Evolutionary conservation across 2,888 invertebrate genomes (phyloP), one percentile per base, ranked within the genome.

Genomic region (Vandiemenella viatica): DNA sequence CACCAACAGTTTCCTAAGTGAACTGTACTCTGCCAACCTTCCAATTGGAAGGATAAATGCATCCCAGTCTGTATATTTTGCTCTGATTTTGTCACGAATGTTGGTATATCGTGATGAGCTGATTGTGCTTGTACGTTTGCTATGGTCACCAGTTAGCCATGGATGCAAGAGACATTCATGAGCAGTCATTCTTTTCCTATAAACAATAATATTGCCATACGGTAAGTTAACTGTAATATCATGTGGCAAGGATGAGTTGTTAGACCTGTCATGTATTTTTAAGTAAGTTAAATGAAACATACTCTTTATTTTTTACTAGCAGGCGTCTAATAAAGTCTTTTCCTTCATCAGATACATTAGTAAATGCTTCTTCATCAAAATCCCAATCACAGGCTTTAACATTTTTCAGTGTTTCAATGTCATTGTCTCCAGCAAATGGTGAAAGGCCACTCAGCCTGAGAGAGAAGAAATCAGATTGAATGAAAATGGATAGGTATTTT

Each of bases 371-470:
- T 63, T 86, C 84, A 64, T 98, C 97, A 70, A 99, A 97, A 75
- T 93, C 92, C 97, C 97, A 97, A 68, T 97, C 95, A 67, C 97
- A 96, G 8, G 89, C 88, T 67, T 93, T 93, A 13, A 99, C 97
- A 66, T 98, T 97, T 71, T 93, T 93, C 56, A 98, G 69, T 0
- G 98, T 98, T 60, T 97, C 96, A 48, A 96, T 85, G 68, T 99
- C 97, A 64, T 92, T 95, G 68, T 96, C 95, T 40, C 98, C 98
- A 53, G 96, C 95, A 68, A 99, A 99, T 58, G 98, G 98, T 48
- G 98, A 98, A 44, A 99, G 72, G 45, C 98, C 98, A 61, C 95
- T 95, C 55, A 99, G 71, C 44, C 91, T 92, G 55, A 10, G 60
- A 56, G 49, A 38, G 50, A 50, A 48, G 40, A 43, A 43, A 46